These are phyloP conservation scores for Elysia crispata DNA, from an alignment of 2,888 invertebrate species.

Conservation along the genomic window DNA sequence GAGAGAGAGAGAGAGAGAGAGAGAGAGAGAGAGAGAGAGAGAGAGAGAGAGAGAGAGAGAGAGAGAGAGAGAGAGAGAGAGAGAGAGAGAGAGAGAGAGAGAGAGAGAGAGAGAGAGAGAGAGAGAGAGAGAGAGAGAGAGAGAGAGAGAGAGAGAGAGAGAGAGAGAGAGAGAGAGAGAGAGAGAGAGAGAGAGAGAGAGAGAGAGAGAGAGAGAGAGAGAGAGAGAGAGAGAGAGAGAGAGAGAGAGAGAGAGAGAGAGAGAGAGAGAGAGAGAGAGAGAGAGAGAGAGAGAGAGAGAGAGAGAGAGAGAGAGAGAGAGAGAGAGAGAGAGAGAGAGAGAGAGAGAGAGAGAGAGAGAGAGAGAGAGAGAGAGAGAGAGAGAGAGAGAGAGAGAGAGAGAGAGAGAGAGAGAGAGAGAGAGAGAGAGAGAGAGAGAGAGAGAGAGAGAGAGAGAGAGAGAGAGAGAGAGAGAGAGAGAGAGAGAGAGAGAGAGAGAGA, in stretches of 20 bases:
- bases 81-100: no score
- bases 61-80: not conserved
- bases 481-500: not conserved
- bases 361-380: not conserved
- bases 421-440: conserved; percentile 9
- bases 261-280: not conserved
- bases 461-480: not conserved
- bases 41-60: not conserved
- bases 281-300: conserved; percentile 2
- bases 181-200: not conserved
- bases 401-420: no score
- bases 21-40: conserved; percentile 1
- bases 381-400: no score
- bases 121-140: not conserved
- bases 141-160: not conserved
- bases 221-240: no score
- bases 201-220: not conserved
- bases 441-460: not conserved
- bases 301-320: not conserved
- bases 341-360: conserved; percentile 16
- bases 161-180: conserved; percentile 3
- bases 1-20: not conserved
- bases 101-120: conserved; percentile 2
- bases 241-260: no score
- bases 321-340: conserved; percentile 3